These are phyloP conservation scores for Drosophila austrosaltans DNA, from an alignment of 2,888 invertebrate species.

Conservation along the genomic window DNA sequence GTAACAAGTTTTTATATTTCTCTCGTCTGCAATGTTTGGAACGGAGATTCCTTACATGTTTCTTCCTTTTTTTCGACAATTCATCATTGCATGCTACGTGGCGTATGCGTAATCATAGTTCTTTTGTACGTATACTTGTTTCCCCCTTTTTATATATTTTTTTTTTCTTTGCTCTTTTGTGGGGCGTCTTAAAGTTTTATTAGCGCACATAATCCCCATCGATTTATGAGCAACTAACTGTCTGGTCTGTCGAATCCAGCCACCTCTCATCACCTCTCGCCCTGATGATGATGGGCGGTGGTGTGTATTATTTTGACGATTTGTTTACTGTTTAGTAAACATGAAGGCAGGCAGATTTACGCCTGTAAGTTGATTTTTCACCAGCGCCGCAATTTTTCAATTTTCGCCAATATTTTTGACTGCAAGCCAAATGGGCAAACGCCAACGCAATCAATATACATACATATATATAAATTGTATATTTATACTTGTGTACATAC, in stretches of 20 bases:
- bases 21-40: not conserved
- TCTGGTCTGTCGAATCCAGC: conserved; percentile 31
- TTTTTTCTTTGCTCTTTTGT: conserved; percentile 29
- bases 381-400: conserved; percentile 9
- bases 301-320: conserved; percentile 46
- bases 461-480: not conserved
- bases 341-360: conserved; percentile 66
- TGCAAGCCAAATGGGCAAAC: conserved; percentile 18
- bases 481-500: conserved; percentile 10
- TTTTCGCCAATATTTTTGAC: conserved; percentile 24
- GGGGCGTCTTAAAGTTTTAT: conserved; percentile 71
- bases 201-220: conserved; percentile 69
- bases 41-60: not conserved
- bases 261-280: not conserved
- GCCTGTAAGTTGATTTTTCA: conserved; percentile 65
- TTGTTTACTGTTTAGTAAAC: conserved; percentile 69
- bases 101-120: conserved; percentile 66
- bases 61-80: conserved; percentile 4
- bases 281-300: conserved; percentile 11
- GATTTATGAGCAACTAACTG: conserved; percentile 68
- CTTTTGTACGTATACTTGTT: conserved; percentile 34
- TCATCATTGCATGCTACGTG: conserved; percentile 32
- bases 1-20: not conserved
- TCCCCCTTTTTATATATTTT: not conserved
- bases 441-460: conserved; percentile 7